Evolutionary conservation across 2,797 vertebrate species (phyloP).

Genomic region (Molossus molossus): DNA sequence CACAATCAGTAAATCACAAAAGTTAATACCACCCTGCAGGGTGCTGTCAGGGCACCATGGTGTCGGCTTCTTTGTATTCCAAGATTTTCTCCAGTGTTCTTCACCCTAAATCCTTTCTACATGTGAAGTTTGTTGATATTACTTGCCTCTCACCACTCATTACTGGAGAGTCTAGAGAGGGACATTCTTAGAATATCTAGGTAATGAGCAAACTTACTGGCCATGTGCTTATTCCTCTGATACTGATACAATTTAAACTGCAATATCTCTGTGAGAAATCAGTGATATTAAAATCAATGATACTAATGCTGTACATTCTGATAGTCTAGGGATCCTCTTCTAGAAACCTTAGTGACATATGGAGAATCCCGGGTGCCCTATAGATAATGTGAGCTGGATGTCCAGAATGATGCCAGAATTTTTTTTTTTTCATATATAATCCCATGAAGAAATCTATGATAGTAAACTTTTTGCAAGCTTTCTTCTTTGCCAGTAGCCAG

Average conservation of each 20-base stretch:
- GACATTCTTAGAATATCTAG: neutral
- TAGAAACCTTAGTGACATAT: neutral
- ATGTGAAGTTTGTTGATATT: neutral
- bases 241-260: neutral
- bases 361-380: neutral
- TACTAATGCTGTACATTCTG: neutral
- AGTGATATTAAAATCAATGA: neutral
- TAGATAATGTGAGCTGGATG: neutral
- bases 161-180: neutral
- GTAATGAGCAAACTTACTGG: neutral
- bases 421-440: neutral
- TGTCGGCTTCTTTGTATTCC: neutral
- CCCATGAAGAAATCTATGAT: neutral
- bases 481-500: neutral
- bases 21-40: neutral
- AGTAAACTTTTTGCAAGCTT: slow-evolving; percentile 14
- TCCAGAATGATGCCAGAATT: neutral
- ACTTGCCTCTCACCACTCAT: neutral
- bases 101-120: neutral
- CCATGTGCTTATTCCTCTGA: neutral
- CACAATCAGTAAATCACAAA: neutral
- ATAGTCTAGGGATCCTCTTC: neutral
- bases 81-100: neutral
- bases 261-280: neutral
- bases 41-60: neutral